Evolutionary conservation across 2,113 vertebrate genomes (phyloP), one percentile per base, ranked within the genome.

Genomic region (Antennarius striatus): DNA sequence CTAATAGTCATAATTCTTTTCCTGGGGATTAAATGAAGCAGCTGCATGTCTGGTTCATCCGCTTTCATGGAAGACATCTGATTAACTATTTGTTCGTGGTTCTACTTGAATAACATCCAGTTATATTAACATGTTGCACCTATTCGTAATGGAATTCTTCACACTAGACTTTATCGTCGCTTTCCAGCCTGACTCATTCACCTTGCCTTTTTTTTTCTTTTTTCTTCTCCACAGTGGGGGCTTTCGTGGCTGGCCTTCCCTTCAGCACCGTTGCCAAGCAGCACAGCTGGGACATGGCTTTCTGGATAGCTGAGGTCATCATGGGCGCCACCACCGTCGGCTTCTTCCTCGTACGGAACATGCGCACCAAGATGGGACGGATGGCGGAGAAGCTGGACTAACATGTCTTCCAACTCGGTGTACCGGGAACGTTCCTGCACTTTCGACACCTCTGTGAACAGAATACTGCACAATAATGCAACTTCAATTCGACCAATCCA

Each of bases 191-290:
- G 32, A 4, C 32, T 36, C 7, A 36, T 36, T 36, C 32, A 36
- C 5, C 14, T 54, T 54, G 52, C 29, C 6, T 53, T 30, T 32
- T 28, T 64, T 39, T 5, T 42, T 48, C 83, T 64, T 39, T 5
- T 42, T 48, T 83, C 3, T 7, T 1, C 3, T 7, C 32, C 32
- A 36, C 92, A 99, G 98, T 99, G 53, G 98, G 98, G 0, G 98
- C 96, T 32, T 99, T 99, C 64, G 91, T 96, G 69, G 98, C 98
- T 0, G 98, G 98, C 6, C 77, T 98, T 16, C 98, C 97, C 39
- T 99, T 99, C 92, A 99, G 97, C 76, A 96, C 94, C n/a, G 90
- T 99, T 4, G 98, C 98, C 79, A 99, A 99, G 80, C 83, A 93
- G 75, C 93, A 98, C 89, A 96, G 93, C 79, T 99, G 98, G 98